Conservation (phyloP, 2,113 vertebrate species). For the Cyanoderma ruficeps region DNA sequence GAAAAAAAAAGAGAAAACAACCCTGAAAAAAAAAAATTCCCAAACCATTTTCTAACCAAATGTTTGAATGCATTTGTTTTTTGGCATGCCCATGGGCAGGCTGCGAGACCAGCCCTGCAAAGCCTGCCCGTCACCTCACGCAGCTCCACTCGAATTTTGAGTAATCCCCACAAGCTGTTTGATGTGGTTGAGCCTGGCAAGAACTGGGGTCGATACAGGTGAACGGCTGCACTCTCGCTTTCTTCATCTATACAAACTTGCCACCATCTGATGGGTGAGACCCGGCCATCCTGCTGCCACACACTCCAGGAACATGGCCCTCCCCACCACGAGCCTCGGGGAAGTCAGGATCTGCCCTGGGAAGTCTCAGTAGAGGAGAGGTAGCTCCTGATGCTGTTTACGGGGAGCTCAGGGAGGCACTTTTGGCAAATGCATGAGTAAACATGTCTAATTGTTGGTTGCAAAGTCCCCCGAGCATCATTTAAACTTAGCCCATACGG, state of each 20-base stretch:
- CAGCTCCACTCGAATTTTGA: background rate
- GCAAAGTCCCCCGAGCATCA: background rate
- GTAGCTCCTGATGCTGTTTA: background rate
- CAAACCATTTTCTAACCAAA: slow-evolving; percentile 8
- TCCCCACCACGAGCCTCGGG: fast-evolving
- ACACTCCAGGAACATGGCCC: fast-evolving
- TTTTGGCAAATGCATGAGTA: slow-evolving; percentile 2
- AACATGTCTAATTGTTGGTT: slow-evolving; percentile 23
- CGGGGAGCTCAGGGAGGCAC: background rate
- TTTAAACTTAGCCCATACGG: fast-evolving
- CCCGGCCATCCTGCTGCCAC: background rate
- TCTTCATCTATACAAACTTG: background rate
- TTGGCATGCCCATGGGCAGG: background rate
- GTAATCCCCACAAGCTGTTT: background rate
- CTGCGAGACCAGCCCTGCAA: background rate
- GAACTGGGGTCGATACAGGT: background rate
- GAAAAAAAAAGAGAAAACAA: background rate
- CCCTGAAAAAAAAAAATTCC: background rate
- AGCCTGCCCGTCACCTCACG: background rate
- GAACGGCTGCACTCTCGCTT: background rate
- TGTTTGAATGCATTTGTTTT: slow-evolving; percentile 2
- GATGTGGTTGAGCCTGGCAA: slow-evolving; percentile 39
- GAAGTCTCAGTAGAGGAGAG: background rate
- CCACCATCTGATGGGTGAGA: background rate
- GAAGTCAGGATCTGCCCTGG: background rate